Evolutionary conservation across 2,888 invertebrate species (phyloP).

Genomic region (Campoletis raptor): DNA sequence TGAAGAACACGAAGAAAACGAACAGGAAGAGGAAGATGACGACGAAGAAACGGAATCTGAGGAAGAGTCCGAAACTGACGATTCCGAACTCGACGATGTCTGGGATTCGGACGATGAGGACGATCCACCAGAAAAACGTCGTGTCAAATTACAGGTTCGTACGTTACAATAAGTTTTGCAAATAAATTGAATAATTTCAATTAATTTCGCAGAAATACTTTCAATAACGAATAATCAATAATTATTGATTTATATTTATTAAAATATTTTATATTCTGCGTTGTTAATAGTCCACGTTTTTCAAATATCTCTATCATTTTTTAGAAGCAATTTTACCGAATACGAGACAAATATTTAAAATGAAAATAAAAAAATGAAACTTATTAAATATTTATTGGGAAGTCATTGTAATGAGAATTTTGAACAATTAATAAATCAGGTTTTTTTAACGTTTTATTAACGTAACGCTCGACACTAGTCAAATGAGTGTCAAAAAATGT

Average conservation of each 20-base stretch:
- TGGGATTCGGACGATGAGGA: constrained; percentile 89
- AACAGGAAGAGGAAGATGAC: constrained; percentile 85
- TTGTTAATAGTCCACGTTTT: background rate
- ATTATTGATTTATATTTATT: no score
- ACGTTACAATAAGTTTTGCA: background rate
- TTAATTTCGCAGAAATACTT: no score
- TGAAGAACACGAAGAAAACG: constrained; percentile 89
- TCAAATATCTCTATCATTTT: background rate
- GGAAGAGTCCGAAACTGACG: constrained; percentile 87
- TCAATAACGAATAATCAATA: no score
- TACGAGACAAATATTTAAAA: background rate
- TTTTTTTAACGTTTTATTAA: no score
- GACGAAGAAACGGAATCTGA: constrained; percentile 82
- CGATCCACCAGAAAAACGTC: constrained; percentile 85
- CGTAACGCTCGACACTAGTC: no score
- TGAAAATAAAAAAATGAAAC: background rate
- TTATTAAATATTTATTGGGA: background rate
- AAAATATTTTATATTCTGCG: background rate
- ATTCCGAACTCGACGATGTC: constrained; percentile 88
- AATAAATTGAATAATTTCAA: background rate
- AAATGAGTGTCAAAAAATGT: no score
- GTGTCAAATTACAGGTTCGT: constrained; percentile 80
- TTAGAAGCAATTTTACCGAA: background rate
- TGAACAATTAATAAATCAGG: no score
- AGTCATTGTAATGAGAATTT: background rate